A percentile compares a stretch with the other conserved stretches of the same genome.
Evolutionary conservation across 2,113 vertebrate genomes (phyloP).

Genomic region (Serinus canaria): DNA sequence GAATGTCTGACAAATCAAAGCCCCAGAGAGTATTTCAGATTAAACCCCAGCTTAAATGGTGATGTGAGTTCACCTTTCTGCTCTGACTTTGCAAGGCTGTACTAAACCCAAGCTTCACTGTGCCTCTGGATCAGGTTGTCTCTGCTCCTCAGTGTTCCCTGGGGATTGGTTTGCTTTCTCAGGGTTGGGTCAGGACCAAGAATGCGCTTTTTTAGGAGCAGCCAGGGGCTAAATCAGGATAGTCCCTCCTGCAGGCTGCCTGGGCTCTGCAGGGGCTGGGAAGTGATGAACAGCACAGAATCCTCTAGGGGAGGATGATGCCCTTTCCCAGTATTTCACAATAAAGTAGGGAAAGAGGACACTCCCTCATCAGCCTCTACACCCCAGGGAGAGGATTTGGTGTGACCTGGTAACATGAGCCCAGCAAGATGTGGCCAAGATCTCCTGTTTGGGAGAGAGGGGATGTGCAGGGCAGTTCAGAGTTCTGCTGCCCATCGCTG

Average conservation of each 20-base stretch:
- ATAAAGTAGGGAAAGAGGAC: background rate
- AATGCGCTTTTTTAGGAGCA: background rate
- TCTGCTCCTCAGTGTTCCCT: background rate
- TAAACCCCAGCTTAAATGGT: background rate
- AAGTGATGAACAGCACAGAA: background rate
- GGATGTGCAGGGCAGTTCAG: fast-evolving
- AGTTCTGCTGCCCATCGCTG: background rate
- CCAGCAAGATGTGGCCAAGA: background rate
- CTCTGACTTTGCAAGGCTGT: background rate
- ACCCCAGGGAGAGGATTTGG: background rate
- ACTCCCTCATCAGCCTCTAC: background rate
- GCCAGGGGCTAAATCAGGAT: background rate
- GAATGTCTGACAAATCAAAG: background rate
- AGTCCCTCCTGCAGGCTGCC: background rate
- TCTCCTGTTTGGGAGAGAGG: background rate
- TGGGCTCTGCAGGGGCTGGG: background rate
- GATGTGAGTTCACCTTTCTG: background rate
- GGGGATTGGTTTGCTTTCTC: background rate
- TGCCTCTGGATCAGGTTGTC: background rate
- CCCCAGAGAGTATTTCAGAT: background rate
- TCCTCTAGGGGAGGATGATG: background rate
- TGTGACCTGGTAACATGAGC: background rate
- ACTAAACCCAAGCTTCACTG: background rate
- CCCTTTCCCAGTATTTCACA: background rate
- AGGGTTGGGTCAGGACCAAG: background rate